Base-by-base conservation (phyloP, 2,888 invertebrate species). In the Chymomyza procnemis region DNA sequence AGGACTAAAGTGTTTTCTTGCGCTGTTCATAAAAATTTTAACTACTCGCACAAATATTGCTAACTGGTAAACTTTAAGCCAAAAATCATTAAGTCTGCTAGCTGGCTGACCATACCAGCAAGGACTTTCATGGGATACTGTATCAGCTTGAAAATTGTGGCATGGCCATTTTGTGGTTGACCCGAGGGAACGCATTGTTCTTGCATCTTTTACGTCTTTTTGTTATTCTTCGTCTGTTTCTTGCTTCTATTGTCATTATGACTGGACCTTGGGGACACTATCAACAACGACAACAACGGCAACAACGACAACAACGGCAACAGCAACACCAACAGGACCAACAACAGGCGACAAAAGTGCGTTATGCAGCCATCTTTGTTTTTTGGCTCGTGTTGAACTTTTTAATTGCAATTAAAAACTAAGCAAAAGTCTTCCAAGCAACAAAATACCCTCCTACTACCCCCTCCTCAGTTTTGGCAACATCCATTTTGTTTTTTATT, bases 31-130 rank as follows among this genome's bases (percentile, higher is more conserved):
- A 85, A 85, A 41, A 85, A 83, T 85, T 78, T 81, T 85, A 84
- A 85, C 83, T 84, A 85, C 83, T 84, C 78, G 81, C 84, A 75
- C 80, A 81, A 85, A 84, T 84, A 82, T 82, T 80, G 81, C 81
- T 85, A 81, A 81, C 81, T 81, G 81, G 81, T 81, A 85, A 85
- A 83, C 83, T 83, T 83, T 83, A 83, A 83, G 80, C 84, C 83
- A 84, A 84, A 84, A 84, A 84, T 84, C 85, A 84, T 84, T 83
- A 85, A 84, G 85, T 81, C 78, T 34, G 56, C 56, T 19, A 56
- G 30, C 16, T 2, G 30, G 34, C 56, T 16, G 26, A 26, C 26
- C 30, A 26, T 22, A 48, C 65, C 26, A n/a, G n/a, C n/a, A 14
- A 59, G 59, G 41, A 41, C 34, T 62, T 54, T 66, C 18, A 12